Evolutionary conservation across 2,888 invertebrate genomes (phyloP), one percentile per base, ranked within the genome.

Genomic region (Papilio demoleus): DNA sequence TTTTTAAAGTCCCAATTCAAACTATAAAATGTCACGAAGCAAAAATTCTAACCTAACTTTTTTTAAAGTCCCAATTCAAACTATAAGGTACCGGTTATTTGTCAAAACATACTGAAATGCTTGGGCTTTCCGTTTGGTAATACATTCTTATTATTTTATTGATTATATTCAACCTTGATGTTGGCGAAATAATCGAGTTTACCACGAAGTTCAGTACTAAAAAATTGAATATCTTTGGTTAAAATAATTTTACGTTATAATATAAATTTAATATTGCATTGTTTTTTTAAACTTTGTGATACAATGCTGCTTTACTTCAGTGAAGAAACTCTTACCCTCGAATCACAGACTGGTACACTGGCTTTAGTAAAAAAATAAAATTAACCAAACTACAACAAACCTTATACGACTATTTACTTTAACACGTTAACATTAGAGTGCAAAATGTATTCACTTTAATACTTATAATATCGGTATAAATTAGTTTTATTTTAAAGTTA

Each of bases 301-400:
- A 17, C n/a, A 42, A 34, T 56, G 56, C 72, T 70, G 69, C 63
- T 63, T 64, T 45, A 70, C 66, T 42, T 60, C 60, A 56, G 50
- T 61, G 24, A 62, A 63, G 71, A 45, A 70, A 70, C 61, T 71
- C 72, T 66, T 67, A 67, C 62, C 70, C 73, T 75, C 75, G 74
- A 65, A 81, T 85, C 84, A 84, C 84, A 84, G 81, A 80, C 80
- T 76, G 71, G 70, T 74, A 68, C 71, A 74, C 73, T 70, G 74
- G 72, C 62, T 75, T 56, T 77, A 69, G 75, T 83, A 84, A 76
- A 85, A 85, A 84, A 81, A 84, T 82, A 84, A 84, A 85, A 83
- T 80, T 78, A 81, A 86, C 78, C 76, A 79, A 81, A 81, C 70
- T 78, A 80, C 80, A 85, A 85, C 82, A 82, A 68, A 42, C 77